Percentiles rank a stretch among this genome's conserved stretches.
Evolutionary conservation across 1,140 invertebrate species (phyloP).

Genomic region (Drosophila nikananu): DNA sequence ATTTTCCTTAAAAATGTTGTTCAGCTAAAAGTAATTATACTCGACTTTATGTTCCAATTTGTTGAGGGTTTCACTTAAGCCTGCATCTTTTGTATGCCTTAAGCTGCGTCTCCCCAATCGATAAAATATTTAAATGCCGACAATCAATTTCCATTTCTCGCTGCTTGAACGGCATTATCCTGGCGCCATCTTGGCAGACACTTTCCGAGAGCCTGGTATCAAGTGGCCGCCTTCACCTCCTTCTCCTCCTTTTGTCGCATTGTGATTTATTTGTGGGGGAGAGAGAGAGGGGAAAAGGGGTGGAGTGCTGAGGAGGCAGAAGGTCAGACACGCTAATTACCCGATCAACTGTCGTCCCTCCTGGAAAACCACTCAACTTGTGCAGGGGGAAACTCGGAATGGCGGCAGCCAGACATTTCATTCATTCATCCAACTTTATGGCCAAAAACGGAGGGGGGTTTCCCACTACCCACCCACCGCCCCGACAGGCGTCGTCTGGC

Average conservation of each 20-base stretch:
- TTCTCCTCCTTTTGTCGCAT: constrained; percentile 3
- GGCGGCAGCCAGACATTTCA: constrained; percentile 75
- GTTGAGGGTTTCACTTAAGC: not conserved
- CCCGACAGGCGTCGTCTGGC: constrained; percentile 45
- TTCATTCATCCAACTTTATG: constrained; percentile 77
- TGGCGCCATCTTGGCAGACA: constrained; percentile 51
- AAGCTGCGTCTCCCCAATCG: constrained; percentile 40
- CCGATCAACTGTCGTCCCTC: constrained; percentile 59
- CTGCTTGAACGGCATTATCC: constrained; percentile 27
- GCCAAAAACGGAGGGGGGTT: constrained; percentile 3
- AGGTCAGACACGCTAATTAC: constrained; percentile 81
- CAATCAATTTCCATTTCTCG: constrained; percentile 78
- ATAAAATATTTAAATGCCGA: constrained; percentile 77
- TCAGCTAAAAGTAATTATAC: not conserved
- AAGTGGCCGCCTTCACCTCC: constrained; percentile 29
- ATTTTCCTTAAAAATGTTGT: not conserved
- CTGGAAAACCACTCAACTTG: constrained; percentile 7
- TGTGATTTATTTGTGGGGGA: constrained; percentile 54
- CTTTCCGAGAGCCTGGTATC: constrained; percentile 20
- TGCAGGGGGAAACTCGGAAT: constrained; percentile 37
- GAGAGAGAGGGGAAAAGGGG: not conserved
- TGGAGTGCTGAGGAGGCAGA: not conserved
- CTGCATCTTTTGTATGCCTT: constrained; percentile 2
- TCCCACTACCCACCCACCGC: no score
- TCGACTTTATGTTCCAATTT: not conserved